phyloP scores from a whole-genome alignment of 1,140 invertebrate genomes.

The Listronotus oregonensis region DNA sequence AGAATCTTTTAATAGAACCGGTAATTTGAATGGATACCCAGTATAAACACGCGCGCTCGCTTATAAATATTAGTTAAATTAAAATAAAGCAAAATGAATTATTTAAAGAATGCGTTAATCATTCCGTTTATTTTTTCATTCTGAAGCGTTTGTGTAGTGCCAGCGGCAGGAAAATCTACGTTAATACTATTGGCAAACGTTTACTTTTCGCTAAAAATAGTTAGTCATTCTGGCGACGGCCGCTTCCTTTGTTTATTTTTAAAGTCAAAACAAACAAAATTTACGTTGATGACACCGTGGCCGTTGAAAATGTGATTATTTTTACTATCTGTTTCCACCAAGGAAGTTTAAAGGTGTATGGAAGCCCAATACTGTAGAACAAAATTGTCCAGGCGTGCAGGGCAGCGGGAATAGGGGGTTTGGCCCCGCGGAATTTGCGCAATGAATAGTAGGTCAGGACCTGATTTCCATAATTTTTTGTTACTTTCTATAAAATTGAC shows the following conservation, averaged over 20 bases:
- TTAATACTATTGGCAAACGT: constrained; percentile 38
- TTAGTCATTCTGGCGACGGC: constrained; percentile 29
- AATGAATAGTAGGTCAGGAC: no score
- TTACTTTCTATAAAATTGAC: no score
- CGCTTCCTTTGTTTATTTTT: constrained; percentile 31
- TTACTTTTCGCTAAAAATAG: constrained; percentile 32
- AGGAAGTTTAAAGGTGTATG: no score
- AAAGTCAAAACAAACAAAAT: constrained; percentile 25
- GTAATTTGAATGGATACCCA: no score
- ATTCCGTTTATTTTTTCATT: constrained; percentile 27
- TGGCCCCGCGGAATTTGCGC: no score
- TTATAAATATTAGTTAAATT: constrained; percentile 4
- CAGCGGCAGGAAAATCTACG: constrained; percentile 12
- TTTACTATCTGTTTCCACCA: no score
- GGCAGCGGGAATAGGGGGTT: no score
- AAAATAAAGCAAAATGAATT: constrained; percentile 22
- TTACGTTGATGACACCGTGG: constrained; percentile 9
- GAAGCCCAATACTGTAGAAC: no score
- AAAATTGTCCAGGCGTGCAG: no score
- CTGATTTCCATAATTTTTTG: no score
- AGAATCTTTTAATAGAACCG: no score
- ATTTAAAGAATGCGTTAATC: constrained; percentile 30
- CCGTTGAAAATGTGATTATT: background rate
- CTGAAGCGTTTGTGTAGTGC: constrained; percentile 13
- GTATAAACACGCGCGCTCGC: no score